Base-by-base conservation (phyloP, 2,888 invertebrate species). In the Microchrysa polita region DNA sequence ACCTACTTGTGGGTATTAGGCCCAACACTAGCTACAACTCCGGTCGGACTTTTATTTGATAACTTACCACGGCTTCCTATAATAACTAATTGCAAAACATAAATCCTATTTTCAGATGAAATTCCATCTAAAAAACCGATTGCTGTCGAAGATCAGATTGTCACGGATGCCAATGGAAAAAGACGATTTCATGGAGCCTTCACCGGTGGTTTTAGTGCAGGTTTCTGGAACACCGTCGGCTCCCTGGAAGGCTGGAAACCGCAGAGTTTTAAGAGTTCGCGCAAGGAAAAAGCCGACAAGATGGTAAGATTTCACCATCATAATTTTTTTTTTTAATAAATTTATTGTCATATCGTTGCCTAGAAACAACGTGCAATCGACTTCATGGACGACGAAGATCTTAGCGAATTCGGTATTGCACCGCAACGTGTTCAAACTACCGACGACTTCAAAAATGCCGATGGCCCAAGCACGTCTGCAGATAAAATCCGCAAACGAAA, bases 351-450 rank as follows among this genome's bases (percentile, higher is more conserved):
- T 48, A 7, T 10, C 14, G 12, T 48, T n/a, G n/a, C n/a, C n/a
- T 80, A 87, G 83, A 79, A 78, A 52, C 93, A 93, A 82, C 88
- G 87, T 77, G 94, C 97, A 0, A 93, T 96, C 83, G 97, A 98
- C 86, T 99, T 94, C 81, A 99, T 99, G 99, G 99, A 99, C 83
- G 95, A 95, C 12, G 99, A 99, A 84, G 98, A 99, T 83, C 88
- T 95, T 23, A 91, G 95, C 1, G 95, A 96, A 82, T 95, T 94
- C 86, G 99, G 98, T 18, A 97, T 99, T 78, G 97, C 98, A 0
- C 97, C 97, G 0, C 91, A 93, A 77, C 89, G 90, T 1, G 87
- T 98, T 75, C 90, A 92, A 79, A 92, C 96, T 0, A 93, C 92
- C 1, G 89, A 89, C 14, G 92, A 95, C 78, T 98, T 94, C 83